phyloP scores from a whole-genome alignment of 2,113 vertebrate genomes.

The Aleadryas rufinucha region DNA sequence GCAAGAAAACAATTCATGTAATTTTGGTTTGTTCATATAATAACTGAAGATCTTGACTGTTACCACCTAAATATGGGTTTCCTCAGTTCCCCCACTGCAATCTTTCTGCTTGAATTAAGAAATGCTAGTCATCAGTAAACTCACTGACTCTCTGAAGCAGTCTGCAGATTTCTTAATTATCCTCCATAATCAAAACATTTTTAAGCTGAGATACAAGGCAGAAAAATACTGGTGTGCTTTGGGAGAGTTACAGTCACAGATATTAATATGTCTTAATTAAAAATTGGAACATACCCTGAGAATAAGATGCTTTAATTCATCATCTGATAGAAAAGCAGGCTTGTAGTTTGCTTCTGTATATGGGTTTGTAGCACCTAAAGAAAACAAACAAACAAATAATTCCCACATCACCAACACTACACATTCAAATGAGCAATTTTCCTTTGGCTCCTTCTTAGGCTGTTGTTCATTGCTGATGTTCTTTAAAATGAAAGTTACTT shows the following conservation, averaged over 20 bases:
- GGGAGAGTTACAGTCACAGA: not conserved
- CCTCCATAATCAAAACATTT: not conserved
- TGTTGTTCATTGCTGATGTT: not conserved
- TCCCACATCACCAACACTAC: not conserved
- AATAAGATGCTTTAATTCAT: slow-evolving; percentile 97
- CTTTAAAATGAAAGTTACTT: not conserved
- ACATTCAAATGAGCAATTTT: not conserved
- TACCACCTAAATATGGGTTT: not conserved
- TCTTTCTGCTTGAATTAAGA: not conserved
- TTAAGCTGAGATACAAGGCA: not conserved
- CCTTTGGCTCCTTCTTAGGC: not conserved
- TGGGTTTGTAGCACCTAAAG: slow-evolving; percentile 91
- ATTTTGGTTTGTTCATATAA: not conserved
- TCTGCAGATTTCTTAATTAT: not conserved
- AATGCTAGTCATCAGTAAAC: not conserved
- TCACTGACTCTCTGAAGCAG: not conserved
- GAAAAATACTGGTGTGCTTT: not conserved
- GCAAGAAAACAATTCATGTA: not conserved
- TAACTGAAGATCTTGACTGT: not conserved
- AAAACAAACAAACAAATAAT: not conserved
- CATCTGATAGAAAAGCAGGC: slow-evolving; percentile 95
- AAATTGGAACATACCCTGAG: slow-evolving; percentile 83
- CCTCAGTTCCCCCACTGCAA: not conserved
- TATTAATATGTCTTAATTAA: not conserved
- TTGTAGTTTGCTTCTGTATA: slow-evolving; percentile 99